These are phyloP conservation scores for Ophion costatus DNA, from an alignment of 2,888 invertebrate species.

Conservation along the genomic window DNA sequence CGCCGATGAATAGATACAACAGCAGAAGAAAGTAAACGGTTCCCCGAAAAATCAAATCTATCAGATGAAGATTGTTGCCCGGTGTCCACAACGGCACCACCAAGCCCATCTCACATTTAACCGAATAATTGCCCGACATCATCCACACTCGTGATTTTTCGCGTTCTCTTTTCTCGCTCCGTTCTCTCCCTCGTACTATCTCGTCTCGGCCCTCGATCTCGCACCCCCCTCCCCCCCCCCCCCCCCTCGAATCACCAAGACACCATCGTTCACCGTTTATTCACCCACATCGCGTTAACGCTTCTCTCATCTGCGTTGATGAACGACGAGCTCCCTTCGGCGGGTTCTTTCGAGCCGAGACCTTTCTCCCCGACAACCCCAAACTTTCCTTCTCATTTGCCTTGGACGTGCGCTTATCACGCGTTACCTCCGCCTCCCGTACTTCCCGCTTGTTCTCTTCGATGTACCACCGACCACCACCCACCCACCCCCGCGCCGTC, in stretches of 20 bases:
- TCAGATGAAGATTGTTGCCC: slow-evolving; percentile 89
- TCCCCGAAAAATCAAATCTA: slow-evolving; percentile 94
- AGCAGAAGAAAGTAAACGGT: slow-evolving; percentile 94
- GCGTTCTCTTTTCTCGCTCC: slow-evolving; percentile 22
- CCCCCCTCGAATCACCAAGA: slow-evolving; percentile 1
- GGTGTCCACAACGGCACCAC: slow-evolving; percentile 95
- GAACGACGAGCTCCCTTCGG: slow-evolving; percentile 7
- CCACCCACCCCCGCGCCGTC: background rate
- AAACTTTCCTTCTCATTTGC: slow-evolving; percentile 16
- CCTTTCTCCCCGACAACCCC: slow-evolving; percentile 6
- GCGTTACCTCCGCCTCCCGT: background rate
- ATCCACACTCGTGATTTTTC: slow-evolving; percentile 36
- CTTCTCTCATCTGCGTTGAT: slow-evolving; percentile 13
- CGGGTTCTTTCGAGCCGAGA: slow-evolving; percentile 16
- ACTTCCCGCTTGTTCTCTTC: slow-evolving; percentile 2
- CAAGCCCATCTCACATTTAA: slow-evolving; percentile 92
- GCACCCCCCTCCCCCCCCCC: background rate
- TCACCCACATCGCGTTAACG: slow-evolving; percentile 11
- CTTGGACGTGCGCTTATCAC: slow-evolving; percentile 2
- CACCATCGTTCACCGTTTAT: slow-evolving; percentile 12
- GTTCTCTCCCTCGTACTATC: slow-evolving; percentile 5
- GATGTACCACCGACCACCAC: background rate
- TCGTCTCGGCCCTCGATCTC: background rate
- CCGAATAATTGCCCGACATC: slow-evolving; percentile 79
- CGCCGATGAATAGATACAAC: slow-evolving; percentile 98